Conservation (phyloP, 2,888 invertebrate species). For the Ennomos erosarius region DNA sequence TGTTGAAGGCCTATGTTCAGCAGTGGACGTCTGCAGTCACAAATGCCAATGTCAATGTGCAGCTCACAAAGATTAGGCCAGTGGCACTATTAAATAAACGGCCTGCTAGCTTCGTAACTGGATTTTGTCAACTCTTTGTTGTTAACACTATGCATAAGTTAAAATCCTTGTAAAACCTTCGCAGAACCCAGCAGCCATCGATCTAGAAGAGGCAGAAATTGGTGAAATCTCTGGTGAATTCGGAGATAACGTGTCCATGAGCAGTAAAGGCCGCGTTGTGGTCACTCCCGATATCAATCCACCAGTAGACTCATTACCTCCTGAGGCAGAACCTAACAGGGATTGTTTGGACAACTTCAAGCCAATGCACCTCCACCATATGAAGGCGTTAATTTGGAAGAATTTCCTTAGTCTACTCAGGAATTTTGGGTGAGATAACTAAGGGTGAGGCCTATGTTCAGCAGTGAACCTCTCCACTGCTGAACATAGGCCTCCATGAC, state of each 20-base stretch:
- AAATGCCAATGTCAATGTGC: too few relatives aligned
- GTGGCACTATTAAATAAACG: too few relatives aligned
- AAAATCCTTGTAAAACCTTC: neutral
- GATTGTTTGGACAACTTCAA: constrained; percentile 85
- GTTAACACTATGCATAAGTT: too few relatives aligned
- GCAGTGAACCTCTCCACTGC: too few relatives aligned
- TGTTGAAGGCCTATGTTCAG: too few relatives aligned
- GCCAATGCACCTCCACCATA: constrained; percentile 88
- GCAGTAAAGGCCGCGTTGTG: constrained; percentile 88
- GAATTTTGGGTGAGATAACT: constrained; percentile 88
- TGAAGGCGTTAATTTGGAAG: constrained; percentile 94
- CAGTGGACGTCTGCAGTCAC: too few relatives aligned
- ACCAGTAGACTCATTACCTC: constrained; percentile 87
- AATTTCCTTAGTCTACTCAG: constrained; percentile 94
- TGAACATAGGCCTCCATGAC: too few relatives aligned
- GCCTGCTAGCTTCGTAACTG: too few relatives aligned
- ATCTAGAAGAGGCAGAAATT: constrained; percentile 88
- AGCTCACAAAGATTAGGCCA: too few relatives aligned
- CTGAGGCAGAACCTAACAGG: constrained; percentile 86
- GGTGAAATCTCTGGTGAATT: constrained; percentile 94
- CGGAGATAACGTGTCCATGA: constrained; percentile 93
- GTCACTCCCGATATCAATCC: constrained; percentile 81
- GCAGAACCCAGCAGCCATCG: constrained; percentile 86
- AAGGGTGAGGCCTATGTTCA: too few relatives aligned
- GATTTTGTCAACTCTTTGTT: too few relatives aligned